Conservation (phyloP, 2,113 vertebrate genomes). For the Nycticorax nycticorax region DNA sequence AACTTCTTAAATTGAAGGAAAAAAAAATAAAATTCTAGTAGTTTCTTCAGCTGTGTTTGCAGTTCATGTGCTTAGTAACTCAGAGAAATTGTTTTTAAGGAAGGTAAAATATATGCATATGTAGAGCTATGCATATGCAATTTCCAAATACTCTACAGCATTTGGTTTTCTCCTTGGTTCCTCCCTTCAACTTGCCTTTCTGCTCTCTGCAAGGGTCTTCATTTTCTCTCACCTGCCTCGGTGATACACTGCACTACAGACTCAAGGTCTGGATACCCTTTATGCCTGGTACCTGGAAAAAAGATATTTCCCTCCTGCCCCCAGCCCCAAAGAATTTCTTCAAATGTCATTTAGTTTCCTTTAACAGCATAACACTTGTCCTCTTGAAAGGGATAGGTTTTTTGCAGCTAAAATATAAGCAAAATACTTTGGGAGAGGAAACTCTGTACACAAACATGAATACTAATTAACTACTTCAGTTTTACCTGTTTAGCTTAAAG, state of each 20-base stretch:
- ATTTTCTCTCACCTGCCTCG: not conserved
- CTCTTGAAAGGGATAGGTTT: not conserved
- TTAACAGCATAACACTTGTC: not conserved
- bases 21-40: not conserved
- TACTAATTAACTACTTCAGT: not conserved
- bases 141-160: not conserved
- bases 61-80: not conserved
- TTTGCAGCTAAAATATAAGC: not conserved
- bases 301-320: accelerated
- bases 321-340: not conserved
- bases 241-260: not conserved
- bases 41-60: not conserved
- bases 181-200: not conserved
- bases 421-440: not conserved
- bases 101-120: not conserved
- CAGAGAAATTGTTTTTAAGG: not conserved
- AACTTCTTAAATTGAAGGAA: not conserved
- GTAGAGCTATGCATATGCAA: not conserved
- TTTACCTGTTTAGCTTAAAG: not conserved
- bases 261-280: not conserved
- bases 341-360: not conserved
- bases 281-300: not conserved
- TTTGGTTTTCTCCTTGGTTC: not conserved
- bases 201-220: not conserved
- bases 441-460: accelerated